Percentiles rank a stretch among this genome's conserved stretches.
Evolutionary conservation across 1,140 invertebrate genomes (phyloP).

Genomic region (Planococcus citri): DNA sequence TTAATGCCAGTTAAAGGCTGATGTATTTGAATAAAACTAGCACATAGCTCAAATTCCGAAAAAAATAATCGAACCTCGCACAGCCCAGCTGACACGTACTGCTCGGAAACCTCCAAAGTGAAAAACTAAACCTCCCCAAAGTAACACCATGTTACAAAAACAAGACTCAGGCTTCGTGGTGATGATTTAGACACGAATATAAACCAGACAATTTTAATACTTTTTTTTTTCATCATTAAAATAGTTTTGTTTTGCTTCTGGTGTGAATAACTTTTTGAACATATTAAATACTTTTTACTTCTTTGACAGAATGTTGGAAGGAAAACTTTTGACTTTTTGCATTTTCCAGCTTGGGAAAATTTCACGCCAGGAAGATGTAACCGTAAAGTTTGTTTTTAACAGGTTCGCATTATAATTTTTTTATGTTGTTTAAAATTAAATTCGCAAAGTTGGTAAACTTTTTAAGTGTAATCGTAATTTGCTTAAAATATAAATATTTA

Average conservation of each 20-base stretch:
- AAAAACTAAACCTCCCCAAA: neutral
- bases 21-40: too few species aligned
- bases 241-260: neutral
- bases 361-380: neutral
- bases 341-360: neutral
- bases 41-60: too few species aligned
- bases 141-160: neutral
- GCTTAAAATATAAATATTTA: neutral
- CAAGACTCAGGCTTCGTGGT: neutral
- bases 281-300: neutral
- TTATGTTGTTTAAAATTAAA: neutral
- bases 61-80: too few species aligned
- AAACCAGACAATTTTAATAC: neutral
- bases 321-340: slow-evolving; percentile 7
- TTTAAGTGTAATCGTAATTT: slow-evolving; percentile 3
- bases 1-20: too few species aligned
- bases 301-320: neutral
- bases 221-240: neutral
- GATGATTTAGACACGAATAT: neutral
- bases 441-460: neutral
- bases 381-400: slow-evolving; percentile 2
- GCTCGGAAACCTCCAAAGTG: neutral
- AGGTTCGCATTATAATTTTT: neutral
- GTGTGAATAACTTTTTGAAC: neutral
- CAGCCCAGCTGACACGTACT: too few species aligned